Conservation (phyloP, 2,888 invertebrate species). For the Balanococcus diminutus region DNA sequence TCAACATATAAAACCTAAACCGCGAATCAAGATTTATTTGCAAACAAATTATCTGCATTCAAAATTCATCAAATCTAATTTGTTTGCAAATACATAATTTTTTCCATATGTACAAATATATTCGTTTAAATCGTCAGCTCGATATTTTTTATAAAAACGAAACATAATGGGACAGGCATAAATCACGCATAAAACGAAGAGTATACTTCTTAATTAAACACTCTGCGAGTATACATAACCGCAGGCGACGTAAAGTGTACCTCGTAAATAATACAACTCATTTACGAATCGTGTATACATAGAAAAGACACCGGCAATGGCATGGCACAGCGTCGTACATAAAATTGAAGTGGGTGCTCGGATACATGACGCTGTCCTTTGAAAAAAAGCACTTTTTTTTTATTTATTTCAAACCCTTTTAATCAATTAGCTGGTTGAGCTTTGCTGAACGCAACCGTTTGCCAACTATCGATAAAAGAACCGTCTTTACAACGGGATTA, state of each 20-base stretch:
- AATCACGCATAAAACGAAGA: not conserved
- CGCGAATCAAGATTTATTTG: too few relatives aligned
- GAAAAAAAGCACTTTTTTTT: not conserved
- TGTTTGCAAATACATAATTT: too few relatives aligned
- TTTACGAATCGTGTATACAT: not conserved
- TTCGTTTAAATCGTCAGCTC: not conserved
- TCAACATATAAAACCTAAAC: too few relatives aligned
- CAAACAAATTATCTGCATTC: too few relatives aligned
- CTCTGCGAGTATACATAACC: not conserved
- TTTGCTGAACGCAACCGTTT: not conserved
- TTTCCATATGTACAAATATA: too few relatives aligned
- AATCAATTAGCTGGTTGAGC: not conserved
- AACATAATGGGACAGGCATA: not conserved
- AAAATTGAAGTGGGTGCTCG: not conserved
- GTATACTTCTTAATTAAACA: conserved; percentile 1
- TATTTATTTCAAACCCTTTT: not conserved
- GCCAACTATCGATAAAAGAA: not conserved
- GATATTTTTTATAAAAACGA: not conserved
- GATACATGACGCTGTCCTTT: not conserved
- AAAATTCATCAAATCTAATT: too few relatives aligned
- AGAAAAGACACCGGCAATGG: not conserved
- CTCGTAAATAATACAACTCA: conserved; percentile 26
- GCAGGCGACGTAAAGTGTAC: not conserved
- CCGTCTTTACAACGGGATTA: not conserved
- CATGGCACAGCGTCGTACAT: not conserved